A percentile compares a stretch with the other conserved stretches of the same genome.
Evolutionary conservation across 2,888 invertebrate genomes (phyloP).

Genomic region (Pilophorus perplexus): DNA sequence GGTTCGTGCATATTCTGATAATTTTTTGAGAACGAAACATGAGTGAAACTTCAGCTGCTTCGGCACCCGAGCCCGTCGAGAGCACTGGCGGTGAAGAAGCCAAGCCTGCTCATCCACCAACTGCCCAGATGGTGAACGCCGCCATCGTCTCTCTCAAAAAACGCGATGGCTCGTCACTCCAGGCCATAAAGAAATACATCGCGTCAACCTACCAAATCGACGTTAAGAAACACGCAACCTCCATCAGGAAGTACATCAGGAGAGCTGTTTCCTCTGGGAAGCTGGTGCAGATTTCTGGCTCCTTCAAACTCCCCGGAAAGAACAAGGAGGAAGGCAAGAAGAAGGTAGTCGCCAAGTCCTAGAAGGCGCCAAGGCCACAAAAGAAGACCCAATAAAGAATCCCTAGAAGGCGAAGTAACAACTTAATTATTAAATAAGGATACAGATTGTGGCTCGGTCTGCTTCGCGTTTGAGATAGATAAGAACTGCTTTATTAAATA

Average conservation of each 20-base stretch:
- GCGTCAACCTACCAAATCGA: conserved; percentile 61
- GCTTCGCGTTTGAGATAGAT: too few species aligned
- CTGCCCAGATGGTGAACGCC: conserved; percentile 59
- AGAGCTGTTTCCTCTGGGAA: conserved; percentile 54
- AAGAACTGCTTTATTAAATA: too few species aligned
- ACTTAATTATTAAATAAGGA: too few species aligned
- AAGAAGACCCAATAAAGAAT: neutral
- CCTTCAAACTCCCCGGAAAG: conserved; percentile 39
- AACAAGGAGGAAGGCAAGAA: conserved; percentile 1
- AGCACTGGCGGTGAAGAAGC: too few species aligned
- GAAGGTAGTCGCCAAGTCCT: neutral
- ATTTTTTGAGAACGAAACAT: too few species aligned
- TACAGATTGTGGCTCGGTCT: too few species aligned
- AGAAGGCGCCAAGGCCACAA: neutral
- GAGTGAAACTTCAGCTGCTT: conserved; percentile 1
- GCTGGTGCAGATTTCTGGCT: conserved; percentile 43
- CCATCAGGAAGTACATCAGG: conserved; percentile 62
- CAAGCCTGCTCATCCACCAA: conserved; percentile 54
- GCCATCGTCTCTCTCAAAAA: conserved; percentile 59
- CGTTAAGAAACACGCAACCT: conserved; percentile 58
- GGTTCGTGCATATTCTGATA: too few species aligned
- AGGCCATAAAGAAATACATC: conserved; percentile 65
- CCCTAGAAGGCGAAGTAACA: neutral
- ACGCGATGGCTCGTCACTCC: conserved; percentile 60
- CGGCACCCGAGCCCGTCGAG: conserved; percentile 15